Conservation (phyloP, 2,797 vertebrate species). For the Anisognathus igniventris region DNA sequence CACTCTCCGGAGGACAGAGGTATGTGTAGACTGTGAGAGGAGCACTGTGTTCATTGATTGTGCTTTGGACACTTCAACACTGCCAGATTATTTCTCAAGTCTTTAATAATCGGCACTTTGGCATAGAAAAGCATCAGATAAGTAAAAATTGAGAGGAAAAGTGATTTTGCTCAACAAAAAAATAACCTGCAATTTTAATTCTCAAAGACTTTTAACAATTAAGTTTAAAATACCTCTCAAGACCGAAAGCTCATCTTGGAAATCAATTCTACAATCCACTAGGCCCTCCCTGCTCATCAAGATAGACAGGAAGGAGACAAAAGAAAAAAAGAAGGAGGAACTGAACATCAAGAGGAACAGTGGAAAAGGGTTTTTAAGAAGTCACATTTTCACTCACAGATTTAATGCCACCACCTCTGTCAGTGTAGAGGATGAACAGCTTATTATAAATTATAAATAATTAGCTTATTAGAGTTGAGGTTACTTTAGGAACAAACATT, state of each 20-base stretch:
- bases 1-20: background rate
- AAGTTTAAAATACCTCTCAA: background rate
- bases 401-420: background rate
- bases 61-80: background rate
- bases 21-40: accelerated
- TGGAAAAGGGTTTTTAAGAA: background rate
- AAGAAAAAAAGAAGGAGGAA: background rate
- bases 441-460: background rate
- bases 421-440: background rate
- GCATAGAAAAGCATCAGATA: background rate
- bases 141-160: background rate
- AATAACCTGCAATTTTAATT: background rate
- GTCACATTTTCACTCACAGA: background rate
- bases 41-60: background rate
- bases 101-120: background rate
- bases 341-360: background rate
- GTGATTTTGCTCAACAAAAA: background rate
- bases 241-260: background rate
- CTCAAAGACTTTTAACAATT: background rate
- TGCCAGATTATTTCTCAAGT: background rate
- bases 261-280: background rate
- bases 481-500: background rate
- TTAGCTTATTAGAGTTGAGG: background rate
- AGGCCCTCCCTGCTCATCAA: background rate
- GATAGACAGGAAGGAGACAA: background rate